These are phyloP conservation scores for Colossoma macropomum DNA, from an alignment of 2,113 vertebrate genomes.

Conservation along the genomic window DNA sequence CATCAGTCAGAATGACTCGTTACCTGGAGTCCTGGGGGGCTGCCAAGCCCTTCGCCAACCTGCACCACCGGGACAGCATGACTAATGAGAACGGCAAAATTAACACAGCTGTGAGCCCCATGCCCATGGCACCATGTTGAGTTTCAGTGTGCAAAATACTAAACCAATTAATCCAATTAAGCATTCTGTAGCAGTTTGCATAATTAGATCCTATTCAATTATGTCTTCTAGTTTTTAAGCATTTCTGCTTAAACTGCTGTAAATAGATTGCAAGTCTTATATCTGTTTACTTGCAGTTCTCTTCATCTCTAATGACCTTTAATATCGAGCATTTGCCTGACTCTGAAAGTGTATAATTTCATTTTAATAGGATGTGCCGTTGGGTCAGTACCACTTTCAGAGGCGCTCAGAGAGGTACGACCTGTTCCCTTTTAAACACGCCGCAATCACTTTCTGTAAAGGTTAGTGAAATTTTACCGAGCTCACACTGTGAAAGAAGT, in stretches of 20 bases:
- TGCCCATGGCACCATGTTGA: neutral
- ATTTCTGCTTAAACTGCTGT: neutral
- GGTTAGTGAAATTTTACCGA: neutral
- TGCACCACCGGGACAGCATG: constrained; percentile 98
- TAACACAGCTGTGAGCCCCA: constrained; percentile 87
- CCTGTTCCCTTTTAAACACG: constrained; percentile 31
- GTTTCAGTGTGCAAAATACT: neutral
- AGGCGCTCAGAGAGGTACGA: constrained; percentile 92
- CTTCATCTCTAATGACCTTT: neutral
- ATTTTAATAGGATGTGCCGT: constrained; percentile 86
- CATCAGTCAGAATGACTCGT: constrained; percentile 96
- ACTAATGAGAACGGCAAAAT: constrained; percentile 98
- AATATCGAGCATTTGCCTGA: neutral
- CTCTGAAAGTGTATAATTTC: constrained; percentile 15
- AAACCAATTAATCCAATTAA: constrained; percentile 12
- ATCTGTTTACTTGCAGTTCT: neutral
- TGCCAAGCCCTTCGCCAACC: constrained; percentile 95
- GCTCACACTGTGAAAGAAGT: neutral
- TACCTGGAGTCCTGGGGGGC: constrained; percentile 98
- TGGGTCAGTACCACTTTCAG: constrained; percentile 95
- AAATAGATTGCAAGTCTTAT: neutral
- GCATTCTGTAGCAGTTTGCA: neutral
- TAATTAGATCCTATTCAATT: neutral
- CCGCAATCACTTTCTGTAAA: neutral
- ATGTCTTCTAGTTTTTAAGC: neutral